A percentile compares a stretch with the other conserved stretches of the same genome.
phyloP scores from a whole-genome alignment of 2,113 vertebrate genomes.

The Poecilia latipinna region DNA sequence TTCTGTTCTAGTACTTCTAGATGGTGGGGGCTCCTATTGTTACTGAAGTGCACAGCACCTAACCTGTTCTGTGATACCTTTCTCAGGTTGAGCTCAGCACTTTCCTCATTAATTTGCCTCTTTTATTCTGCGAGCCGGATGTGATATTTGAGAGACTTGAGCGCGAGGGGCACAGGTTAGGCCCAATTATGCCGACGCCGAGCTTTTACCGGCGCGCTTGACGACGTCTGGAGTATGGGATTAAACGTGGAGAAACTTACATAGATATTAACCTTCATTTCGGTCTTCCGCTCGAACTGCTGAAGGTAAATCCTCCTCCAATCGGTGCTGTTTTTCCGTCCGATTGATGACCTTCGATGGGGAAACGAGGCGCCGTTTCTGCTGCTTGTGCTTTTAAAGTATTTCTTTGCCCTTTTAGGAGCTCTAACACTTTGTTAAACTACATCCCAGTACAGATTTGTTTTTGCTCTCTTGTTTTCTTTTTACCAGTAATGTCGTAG shows the following conservation, averaged over 20 bases:
- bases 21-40: constrained; percentile 50
- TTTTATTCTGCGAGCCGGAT: constrained; percentile 74
- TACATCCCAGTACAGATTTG: constrained; percentile 21
- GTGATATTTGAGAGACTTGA: constrained; percentile 80
- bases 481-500: background rate
- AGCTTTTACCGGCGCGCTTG: constrained; percentile 60
- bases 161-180: constrained; percentile 71
- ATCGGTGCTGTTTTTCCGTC: constrained; percentile 40
- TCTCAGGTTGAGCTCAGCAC: constrained; percentile 72
- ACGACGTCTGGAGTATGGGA: constrained; percentile 67
- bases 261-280: constrained; percentile 77
- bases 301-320: constrained; percentile 60
- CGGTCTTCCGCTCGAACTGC: constrained; percentile 51
- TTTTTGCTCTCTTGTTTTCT: background rate
- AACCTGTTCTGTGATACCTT: constrained; percentile 64
- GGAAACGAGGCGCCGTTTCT: constrained; percentile 37
- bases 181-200: constrained; percentile 73
- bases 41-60: constrained; percentile 60
- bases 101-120: constrained; percentile 78
- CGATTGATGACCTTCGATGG: constrained; percentile 72
- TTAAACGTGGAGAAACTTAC: constrained; percentile 71
- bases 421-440: constrained; percentile 53
- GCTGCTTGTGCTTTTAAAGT: constrained; percentile 37
- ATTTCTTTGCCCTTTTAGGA: constrained; percentile 49
- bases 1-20: constrained; percentile 11